A percentile compares a stretch with the other conserved stretches of the same genome.
Evolutionary conservation across 1,140 invertebrate species (phyloP).

Genomic region (Meloidogyne floridensis): DNA sequence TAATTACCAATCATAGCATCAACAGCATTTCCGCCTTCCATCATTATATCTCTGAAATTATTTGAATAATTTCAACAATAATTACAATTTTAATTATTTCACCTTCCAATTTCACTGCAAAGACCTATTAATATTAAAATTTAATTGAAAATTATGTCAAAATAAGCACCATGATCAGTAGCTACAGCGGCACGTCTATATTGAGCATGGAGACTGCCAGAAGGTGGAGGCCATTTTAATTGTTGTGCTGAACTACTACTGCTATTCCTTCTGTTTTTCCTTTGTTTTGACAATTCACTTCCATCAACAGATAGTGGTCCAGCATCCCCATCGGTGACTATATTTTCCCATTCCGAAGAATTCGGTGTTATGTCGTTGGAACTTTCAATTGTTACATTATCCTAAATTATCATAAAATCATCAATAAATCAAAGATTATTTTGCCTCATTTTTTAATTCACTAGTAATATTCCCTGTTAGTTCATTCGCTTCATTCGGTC

Average conservation of each 20-base stretch:
- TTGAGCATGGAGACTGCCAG: slow-evolving; percentile 43
- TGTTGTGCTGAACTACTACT: neutral
- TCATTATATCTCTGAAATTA: slow-evolving; percentile 41
- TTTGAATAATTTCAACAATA: too few species aligned
- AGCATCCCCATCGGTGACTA: neutral
- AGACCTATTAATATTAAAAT: slow-evolving; percentile 23
- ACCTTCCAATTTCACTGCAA: slow-evolving; percentile 62
- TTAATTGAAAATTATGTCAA: neutral
- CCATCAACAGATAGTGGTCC: slow-evolving; percentile 39
- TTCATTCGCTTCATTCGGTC: neutral
- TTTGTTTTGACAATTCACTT: slow-evolving; percentile 34
- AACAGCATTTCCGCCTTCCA: slow-evolving; percentile 79
- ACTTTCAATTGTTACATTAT: neutral
- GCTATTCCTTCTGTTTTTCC: neutral
- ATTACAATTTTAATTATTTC: too few species aligned
- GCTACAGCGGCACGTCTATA: slow-evolving; percentile 61
- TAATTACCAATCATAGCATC: slow-evolving; percentile 75
- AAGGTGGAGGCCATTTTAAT: slow-evolving; percentile 37
- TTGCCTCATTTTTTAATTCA: neutral
- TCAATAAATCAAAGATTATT: neutral
- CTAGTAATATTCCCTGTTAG: neutral
- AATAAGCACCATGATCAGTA: slow-evolving; percentile 56
- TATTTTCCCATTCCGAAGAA: neutral
- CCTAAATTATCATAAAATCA: neutral
- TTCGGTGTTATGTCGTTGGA: neutral